Percentiles rank a stretch among this genome's conserved stretches.
phyloP scores from a whole-genome alignment of 2,888 invertebrate species.

The Ernsta delagoae region DNA sequence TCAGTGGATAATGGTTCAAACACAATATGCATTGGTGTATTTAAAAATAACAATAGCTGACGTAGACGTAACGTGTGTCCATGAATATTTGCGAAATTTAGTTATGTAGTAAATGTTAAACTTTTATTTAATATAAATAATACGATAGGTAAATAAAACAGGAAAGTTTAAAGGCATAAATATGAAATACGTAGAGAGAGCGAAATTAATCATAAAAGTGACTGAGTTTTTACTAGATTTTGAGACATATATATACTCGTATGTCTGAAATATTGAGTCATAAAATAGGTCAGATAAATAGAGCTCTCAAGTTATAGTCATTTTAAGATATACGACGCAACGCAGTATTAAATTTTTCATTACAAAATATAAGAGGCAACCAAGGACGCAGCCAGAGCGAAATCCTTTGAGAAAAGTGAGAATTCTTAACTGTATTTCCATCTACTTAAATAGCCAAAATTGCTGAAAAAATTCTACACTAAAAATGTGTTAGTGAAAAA shows the following conservation, averaged over 20 bases:
- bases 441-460: background rate
- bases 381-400: conserved; percentile 22
- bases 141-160: too few species aligned
- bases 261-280: too few species aligned
- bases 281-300: conserved; percentile 8
- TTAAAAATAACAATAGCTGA: background rate
- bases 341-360: conserved; percentile 37
- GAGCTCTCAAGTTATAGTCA: conserved; percentile 21
- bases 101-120: too few species aligned
- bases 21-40: too few species aligned
- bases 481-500: background rate
- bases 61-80: too few species aligned
- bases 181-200: background rate
- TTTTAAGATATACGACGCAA: conserved; percentile 32
- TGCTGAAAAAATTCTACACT: background rate
- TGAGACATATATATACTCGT: background rate
- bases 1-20: conserved; percentile 5
- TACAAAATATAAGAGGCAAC: conserved; percentile 25
- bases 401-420: background rate
- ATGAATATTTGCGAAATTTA: background rate
- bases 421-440: background rate
- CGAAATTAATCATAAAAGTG: background rate
- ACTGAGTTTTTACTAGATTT: conserved; percentile 1
- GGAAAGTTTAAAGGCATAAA: too few species aligned
- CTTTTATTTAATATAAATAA: too few species aligned